Percentiles rank a stretch among this genome's conserved stretches.
These are phyloP conservation scores for Lampropteryx suffumata DNA, from an alignment of 2,888 invertebrate species.

Conservation along the genomic window DNA sequence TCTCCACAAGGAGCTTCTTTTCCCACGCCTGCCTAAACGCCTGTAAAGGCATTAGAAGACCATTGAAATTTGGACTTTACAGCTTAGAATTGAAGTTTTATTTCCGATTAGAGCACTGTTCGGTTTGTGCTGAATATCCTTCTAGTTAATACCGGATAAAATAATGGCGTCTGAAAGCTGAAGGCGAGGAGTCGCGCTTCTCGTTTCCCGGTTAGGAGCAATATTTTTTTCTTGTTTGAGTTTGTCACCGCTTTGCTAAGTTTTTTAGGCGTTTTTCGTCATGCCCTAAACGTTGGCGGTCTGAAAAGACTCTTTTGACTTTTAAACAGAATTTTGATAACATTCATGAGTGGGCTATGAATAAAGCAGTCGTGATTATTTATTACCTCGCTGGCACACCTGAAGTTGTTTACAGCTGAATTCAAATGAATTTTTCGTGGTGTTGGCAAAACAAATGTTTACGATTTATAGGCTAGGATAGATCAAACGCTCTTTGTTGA, in stretches of 20 bases:
- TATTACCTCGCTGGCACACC: constrained; percentile 22
- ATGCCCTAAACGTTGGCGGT: constrained; percentile 45
- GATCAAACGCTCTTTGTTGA: constrained; percentile 42
- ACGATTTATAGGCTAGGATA: constrained; percentile 24
- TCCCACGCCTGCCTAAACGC: constrained; percentile 35
- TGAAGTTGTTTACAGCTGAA: constrained; percentile 22
- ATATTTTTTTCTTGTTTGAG: constrained; percentile 53
- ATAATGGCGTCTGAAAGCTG: constrained; percentile 69
- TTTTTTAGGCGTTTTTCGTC: constrained; percentile 49
- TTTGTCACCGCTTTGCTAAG: constrained; percentile 51
- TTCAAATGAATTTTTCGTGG: constrained; percentile 26
- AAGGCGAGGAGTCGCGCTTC: constrained; percentile 61
- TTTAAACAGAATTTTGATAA: constrained; percentile 51
- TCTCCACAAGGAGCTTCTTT: constrained; percentile 44
- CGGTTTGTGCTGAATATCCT: constrained; percentile 48
- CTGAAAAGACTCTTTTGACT: constrained; percentile 44
- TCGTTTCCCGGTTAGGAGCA: constrained; percentile 57
- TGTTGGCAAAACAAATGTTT: constrained; percentile 26
- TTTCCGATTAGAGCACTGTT: constrained; percentile 44
- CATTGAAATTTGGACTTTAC: constrained; percentile 58
- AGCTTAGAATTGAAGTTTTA: constrained; percentile 44
- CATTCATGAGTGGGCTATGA: constrained; percentile 30
- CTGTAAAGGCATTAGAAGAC: constrained; percentile 32
- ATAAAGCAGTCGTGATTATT: constrained; percentile 23
- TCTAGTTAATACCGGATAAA: constrained; percentile 60